Evolutionary conservation across 2,797 vertebrate genomes (phyloP), one percentile per base, ranked within the genome.

Genomic region (Hipposideros larvatus): DNA sequence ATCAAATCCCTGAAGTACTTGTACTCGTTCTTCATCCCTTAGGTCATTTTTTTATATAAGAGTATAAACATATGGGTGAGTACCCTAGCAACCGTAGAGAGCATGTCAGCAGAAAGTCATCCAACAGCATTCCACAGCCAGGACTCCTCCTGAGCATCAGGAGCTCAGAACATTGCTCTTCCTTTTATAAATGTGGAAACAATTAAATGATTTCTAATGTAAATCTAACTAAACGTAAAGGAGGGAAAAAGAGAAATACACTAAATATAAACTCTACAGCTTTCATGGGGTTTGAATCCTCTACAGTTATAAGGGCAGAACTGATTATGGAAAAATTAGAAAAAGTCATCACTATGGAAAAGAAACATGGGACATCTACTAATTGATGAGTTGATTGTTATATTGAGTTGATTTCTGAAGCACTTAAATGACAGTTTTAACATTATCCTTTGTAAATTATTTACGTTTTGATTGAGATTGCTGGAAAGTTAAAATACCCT

Each of bases 51-150:
- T 51, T 90, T 93, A 63, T 88, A 34, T 94, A 94, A 79, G 55
- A 70, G 14, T 48, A n/a, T 92, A 94, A 91, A 89, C 93, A 87
- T 41, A 87, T 34, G 68, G 87, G 11, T 11, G 18, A 75, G 19
- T 37, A 34, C 84, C 94, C 78, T 84, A 66, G 96, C 87, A 95
- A 96, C 97, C 41, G 26, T 48, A 28, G 26, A 66, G 82, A 63
- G 34, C 55, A 11, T 2, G 26, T 82, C 55, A 55, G 43, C 0
- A 1, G 41, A 93, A 77, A 88, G 75, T 65, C 94, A 68, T 70
- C 46, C 61, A 19, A 31, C 51, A 61, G 63, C 96, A 96, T 95
- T 96, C 97, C 96, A 59, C 19, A 65, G 22, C 24, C 66, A 7
- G 85, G 9, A 86, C 41, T 61, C 66, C 2, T 48, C 31, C 80